Conservation (phyloP, 2,888 invertebrate genomes). For the Phortica okadai region DNA sequence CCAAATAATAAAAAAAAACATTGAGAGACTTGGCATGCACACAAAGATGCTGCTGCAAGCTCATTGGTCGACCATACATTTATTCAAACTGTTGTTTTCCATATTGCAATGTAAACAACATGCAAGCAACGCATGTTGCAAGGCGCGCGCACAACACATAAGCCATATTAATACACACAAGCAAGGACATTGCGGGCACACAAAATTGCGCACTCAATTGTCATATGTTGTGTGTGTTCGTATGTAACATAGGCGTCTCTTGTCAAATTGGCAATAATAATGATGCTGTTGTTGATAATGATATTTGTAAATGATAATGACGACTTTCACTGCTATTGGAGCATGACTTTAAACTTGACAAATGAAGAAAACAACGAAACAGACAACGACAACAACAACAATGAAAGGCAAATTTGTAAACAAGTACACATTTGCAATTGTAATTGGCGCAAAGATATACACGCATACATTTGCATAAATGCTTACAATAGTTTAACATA, state of each 20-base stretch:
- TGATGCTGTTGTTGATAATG: no score
- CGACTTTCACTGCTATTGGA: conserved; percentile 63
- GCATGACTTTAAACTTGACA: conserved; percentile 51
- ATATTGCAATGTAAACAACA: no score
- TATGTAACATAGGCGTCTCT: not conserved
- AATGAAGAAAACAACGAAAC: conserved; percentile 12
- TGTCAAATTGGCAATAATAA: not conserved
- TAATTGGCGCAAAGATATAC: not conserved
- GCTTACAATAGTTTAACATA: no score
- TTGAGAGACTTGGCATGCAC: not conserved
- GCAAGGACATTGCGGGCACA: no score
- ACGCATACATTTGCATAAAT: not conserved
- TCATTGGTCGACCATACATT: conserved; percentile 11
- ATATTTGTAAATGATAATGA: conserved; percentile 38
- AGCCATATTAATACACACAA: no score
- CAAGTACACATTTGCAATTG: not conserved
- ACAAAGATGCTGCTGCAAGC: conserved; percentile 10
- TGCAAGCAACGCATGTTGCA: no score
- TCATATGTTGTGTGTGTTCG: not conserved
- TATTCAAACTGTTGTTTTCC: not conserved
- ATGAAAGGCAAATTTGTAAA: not conserved
- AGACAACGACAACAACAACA: conserved; percentile 13
- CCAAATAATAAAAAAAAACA: conserved; percentile 35
- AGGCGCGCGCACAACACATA: no score
- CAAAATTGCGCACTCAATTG: no score